Conservation (phyloP, 2,888 invertebrate genomes). For the Frankliniella fusca region DNA sequence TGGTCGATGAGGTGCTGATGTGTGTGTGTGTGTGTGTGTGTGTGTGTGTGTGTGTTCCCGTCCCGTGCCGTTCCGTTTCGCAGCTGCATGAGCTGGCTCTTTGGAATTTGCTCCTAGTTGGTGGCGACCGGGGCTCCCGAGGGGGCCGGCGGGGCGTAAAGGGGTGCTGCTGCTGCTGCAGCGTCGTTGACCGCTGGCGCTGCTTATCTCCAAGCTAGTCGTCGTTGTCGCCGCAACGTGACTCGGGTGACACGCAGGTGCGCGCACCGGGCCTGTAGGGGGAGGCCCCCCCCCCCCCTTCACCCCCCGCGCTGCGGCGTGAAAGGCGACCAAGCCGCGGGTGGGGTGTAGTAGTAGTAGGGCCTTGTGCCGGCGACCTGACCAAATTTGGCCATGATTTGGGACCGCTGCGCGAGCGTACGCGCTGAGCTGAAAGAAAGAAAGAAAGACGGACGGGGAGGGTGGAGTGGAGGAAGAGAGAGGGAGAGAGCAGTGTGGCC, state of each 20-base stretch:
- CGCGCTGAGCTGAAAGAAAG: not conserved
- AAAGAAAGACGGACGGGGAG: not conserved
- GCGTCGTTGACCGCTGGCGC: not conserved
- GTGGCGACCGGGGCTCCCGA: not conserved
- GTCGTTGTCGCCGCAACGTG: not conserved
- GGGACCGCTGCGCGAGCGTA: not conserved
- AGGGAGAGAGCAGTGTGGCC: too few species aligned
- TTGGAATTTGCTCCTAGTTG: not conserved
- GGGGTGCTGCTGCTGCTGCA: not conserved
- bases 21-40: too few species aligned
- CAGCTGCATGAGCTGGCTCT: not conserved
- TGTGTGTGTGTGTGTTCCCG: not conserved
- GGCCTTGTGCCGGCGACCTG: not conserved
- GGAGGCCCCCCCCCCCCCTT: not conserved
- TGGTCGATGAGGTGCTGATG: too few species aligned
- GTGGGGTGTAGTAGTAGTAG: not conserved
- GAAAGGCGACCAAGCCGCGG: not conserved
- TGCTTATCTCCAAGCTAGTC: not conserved
- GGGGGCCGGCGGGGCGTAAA: not conserved
- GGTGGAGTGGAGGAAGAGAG: not conserved
- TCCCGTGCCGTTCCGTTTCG: not conserved
- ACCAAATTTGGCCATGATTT: constrained; percentile 17
- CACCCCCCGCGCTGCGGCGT: not conserved
- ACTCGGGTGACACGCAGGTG: too few species aligned
- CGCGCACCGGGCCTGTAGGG: not conserved